phyloP scores from a whole-genome alignment of 2,888 invertebrate species.

The Philereme transversata region DNA sequence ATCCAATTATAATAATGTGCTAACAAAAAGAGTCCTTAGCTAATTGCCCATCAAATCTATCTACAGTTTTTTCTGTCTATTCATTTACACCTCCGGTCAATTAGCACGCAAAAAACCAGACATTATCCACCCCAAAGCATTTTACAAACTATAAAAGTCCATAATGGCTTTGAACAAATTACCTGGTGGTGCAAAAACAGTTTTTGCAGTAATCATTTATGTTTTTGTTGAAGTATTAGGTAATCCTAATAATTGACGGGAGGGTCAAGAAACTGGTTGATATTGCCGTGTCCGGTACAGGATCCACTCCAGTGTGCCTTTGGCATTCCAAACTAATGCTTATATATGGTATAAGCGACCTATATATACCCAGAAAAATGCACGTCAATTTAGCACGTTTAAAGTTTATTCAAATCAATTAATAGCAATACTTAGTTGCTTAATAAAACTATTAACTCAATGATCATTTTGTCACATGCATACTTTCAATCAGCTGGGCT shows the following conservation, averaged over 20 bases:
- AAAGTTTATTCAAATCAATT: slow-evolving; percentile 12
- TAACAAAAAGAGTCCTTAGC: slow-evolving; percentile 29
- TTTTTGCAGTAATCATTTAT: slow-evolving; percentile 48
- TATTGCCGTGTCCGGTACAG: slow-evolving; percentile 58
- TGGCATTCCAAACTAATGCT: slow-evolving; percentile 33
- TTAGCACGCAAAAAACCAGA: slow-evolving; percentile 37
- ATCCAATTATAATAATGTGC: slow-evolving; percentile 19
- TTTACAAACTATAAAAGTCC: slow-evolving; percentile 39
- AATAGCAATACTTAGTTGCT: slow-evolving; percentile 5
- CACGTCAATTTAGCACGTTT: slow-evolving; percentile 8
- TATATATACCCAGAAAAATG: slow-evolving; percentile 39
- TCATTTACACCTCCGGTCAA: slow-evolving; percentile 38
- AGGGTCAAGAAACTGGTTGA: slow-evolving; percentile 63
- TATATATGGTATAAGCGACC: slow-evolving; percentile 31
- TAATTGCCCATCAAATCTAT: slow-evolving; percentile 33
- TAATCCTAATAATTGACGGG: slow-evolving; percentile 50
- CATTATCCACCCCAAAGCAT: slow-evolving; percentile 36
- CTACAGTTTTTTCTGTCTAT: slow-evolving; percentile 32
- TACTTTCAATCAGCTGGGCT: slow-evolving; percentile 23
- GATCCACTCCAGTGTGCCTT: slow-evolving; percentile 49
- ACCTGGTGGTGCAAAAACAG: slow-evolving; percentile 39
- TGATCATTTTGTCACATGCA: background rate
- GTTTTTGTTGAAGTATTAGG: slow-evolving; percentile 52
- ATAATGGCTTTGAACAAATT: slow-evolving; percentile 39
- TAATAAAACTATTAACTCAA: background rate